phyloP scores from a whole-genome alignment of 2,888 invertebrate genomes.

The Ctenicera cuprea region DNA sequence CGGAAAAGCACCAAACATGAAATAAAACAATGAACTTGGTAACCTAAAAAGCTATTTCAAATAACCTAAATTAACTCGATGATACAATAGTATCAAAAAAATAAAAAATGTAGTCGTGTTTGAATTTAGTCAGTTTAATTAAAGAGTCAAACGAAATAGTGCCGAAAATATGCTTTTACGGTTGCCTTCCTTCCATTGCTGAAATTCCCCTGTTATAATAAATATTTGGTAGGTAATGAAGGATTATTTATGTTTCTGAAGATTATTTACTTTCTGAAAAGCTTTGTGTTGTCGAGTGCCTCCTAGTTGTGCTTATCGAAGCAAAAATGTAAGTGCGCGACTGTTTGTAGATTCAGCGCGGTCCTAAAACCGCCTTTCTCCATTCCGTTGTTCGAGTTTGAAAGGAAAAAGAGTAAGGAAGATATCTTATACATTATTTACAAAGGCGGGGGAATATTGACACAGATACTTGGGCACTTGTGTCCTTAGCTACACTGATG shows the following conservation, averaged over 20 bases:
- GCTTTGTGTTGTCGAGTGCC: constrained; percentile 35
- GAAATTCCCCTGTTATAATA: constrained; percentile 31
- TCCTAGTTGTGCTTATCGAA: constrained; percentile 47
- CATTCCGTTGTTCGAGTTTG: constrained; percentile 33
- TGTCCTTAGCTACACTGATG: constrained; percentile 16
- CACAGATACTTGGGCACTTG: constrained; percentile 38
- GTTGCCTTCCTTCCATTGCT: neutral
- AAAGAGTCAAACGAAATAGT: constrained; percentile 3
- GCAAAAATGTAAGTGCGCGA: constrained; percentile 46
- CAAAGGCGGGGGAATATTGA: constrained; percentile 35
- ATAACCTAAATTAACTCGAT: neutral
- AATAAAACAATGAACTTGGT: no score
- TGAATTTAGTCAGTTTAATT: constrained; percentile 1
- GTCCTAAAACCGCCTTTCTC: constrained; percentile 32
- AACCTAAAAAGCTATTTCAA: no score
- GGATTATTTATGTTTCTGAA: constrained; percentile 31
- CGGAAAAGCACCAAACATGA: no score
- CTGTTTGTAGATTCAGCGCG: constrained; percentile 48
- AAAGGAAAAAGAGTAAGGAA: constrained; percentile 41
- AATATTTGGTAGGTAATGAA: constrained; percentile 37
- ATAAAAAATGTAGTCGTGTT: neutral
- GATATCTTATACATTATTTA: constrained; percentile 53
- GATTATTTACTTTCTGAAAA: constrained; percentile 34
- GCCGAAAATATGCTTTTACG: neutral
- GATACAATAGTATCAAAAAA: neutral